Conservation (phyloP, 2,113 vertebrate genomes). For the Anguilla rostrata region DNA sequence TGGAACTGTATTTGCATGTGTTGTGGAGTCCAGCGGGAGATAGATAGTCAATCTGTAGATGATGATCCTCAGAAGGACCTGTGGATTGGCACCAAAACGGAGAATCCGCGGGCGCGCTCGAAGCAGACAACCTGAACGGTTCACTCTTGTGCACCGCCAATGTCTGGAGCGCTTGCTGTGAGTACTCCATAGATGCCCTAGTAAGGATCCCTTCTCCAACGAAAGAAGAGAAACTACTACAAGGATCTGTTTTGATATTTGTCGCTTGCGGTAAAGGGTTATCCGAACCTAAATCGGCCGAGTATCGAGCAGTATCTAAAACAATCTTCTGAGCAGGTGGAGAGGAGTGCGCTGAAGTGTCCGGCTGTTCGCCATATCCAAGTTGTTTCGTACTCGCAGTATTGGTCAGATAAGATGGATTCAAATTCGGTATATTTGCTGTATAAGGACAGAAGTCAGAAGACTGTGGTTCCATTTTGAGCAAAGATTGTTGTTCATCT, state of each 20-base stretch:
- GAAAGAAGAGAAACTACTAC: slow-evolving; percentile 26
- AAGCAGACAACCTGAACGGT: slow-evolving; percentile 51
- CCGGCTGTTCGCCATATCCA: slow-evolving; percentile 38
- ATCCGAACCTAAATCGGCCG: slow-evolving; percentile 50
- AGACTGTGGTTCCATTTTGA: slow-evolving; percentile 51
- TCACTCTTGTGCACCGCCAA: slow-evolving; percentile 55
- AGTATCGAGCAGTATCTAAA: slow-evolving; percentile 47
- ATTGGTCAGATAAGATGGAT: slow-evolving; percentile 44
- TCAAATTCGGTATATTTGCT: slow-evolving; percentile 40
- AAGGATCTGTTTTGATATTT: slow-evolving; percentile 50
- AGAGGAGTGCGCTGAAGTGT: slow-evolving; percentile 12
- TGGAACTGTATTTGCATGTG: slow-evolving; percentile 48
- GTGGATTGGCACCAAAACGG: slow-evolving; percentile 62
- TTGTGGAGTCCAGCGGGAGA: slow-evolving; percentile 45
- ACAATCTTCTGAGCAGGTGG: neutral
- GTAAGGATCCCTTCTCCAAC: slow-evolving; percentile 42
- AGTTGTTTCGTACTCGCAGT: slow-evolving; percentile 42
- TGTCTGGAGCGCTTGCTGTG: slow-evolving; percentile 32
- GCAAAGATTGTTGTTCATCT: slow-evolving; percentile 60
- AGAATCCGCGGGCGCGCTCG: slow-evolving; percentile 39
- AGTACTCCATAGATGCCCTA: slow-evolving; percentile 41
- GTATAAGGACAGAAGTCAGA: slow-evolving; percentile 46
- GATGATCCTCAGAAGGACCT: slow-evolving; percentile 46
- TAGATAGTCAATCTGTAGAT: slow-evolving; percentile 40
- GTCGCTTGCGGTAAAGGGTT: slow-evolving; percentile 33